Evolutionary conservation across 2,888 invertebrate genomes (phyloP), one percentile per base, ranked within the genome.

Genomic region (Argynnis bischoffii): DNA sequence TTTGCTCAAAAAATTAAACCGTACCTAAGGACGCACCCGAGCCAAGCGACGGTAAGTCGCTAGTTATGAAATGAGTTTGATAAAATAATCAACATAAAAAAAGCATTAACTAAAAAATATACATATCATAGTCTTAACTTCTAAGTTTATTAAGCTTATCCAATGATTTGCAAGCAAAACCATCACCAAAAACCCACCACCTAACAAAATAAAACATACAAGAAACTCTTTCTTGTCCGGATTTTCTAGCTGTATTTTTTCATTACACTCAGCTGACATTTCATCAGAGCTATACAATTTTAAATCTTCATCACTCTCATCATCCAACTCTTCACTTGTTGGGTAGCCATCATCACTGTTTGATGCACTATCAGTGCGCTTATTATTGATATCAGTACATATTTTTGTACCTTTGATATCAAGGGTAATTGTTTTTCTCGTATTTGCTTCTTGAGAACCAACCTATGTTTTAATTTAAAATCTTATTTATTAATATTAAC

Each of bases 241-340:
- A 76, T 92, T 85, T 73, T 92, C 92, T 21, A 92, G 70, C 55
- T 92, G 89, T 69, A 92, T 89, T 35, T 82, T 77, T 41, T 86
- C 74, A 14, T 83, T 84, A 73, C 90, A 92, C 0, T 89, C 89
- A 0, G 84, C 77, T 3, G 89, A 78, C 55, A 87, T 88, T 71
- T 86, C 85, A 64, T 83, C 77, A 64, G 90, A 91, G n/a, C 91
- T 91, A 57, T 89, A 87, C 2, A 90, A 82, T 8, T 79, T 81
- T 0, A 66, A 70, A 6, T 77, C 75, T 57, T 76, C 77, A 59
- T 79, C 80, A 55, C 77, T 80, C 53, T 81, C 76, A 26, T 74
- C 76, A 67, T 78, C 77, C 15, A 72, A 63, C 21, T 69, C 73
- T 56, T 74, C 76, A 47, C 77, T 76, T 66, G 74, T 72, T 26